These are phyloP conservation scores for Ridgeia piscesae DNA, from an alignment of 1,140 invertebrate genomes.

Conservation along the genomic window DNA sequence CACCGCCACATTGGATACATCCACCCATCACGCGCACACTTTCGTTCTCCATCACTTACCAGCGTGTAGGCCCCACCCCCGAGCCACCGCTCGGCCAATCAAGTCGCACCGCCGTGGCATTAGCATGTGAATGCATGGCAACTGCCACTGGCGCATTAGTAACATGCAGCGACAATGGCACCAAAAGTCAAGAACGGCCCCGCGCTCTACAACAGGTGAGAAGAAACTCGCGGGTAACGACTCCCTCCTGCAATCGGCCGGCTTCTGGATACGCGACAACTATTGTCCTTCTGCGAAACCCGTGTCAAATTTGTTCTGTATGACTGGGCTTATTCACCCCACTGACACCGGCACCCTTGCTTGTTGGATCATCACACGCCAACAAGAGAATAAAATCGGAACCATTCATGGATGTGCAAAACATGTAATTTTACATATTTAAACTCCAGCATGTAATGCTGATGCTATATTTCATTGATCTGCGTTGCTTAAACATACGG, in stretches of 20 bases:
- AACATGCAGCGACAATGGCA: not conserved
- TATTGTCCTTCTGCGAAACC: not conserved
- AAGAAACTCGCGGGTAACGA: not conserved
- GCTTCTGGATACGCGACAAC: not conserved
- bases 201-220: not conserved
- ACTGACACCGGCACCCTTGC: not conserved
- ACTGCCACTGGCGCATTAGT: not conserved
- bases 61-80: not conserved
- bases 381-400: not conserved
- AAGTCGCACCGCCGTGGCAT: not conserved
- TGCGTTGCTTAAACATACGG: too few relatives aligned
- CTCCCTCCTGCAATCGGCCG: not conserved
- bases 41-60: not conserved
- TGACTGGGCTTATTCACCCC: not conserved
- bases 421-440: too few relatives aligned
- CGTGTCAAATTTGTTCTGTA: not conserved
- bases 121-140: slow-evolving; percentile 4
- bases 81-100: not conserved
- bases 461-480: too few relatives aligned
- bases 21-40: not conserved
- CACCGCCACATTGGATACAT: slow-evolving; percentile 3
- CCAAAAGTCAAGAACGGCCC: not conserved
- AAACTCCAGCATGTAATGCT: too few relatives aligned
- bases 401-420: not conserved
- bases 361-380: not conserved